Evolutionary conservation across 2,113 vertebrate genomes (phyloP).

Genomic region (Sebastes fasciatus): DNA sequence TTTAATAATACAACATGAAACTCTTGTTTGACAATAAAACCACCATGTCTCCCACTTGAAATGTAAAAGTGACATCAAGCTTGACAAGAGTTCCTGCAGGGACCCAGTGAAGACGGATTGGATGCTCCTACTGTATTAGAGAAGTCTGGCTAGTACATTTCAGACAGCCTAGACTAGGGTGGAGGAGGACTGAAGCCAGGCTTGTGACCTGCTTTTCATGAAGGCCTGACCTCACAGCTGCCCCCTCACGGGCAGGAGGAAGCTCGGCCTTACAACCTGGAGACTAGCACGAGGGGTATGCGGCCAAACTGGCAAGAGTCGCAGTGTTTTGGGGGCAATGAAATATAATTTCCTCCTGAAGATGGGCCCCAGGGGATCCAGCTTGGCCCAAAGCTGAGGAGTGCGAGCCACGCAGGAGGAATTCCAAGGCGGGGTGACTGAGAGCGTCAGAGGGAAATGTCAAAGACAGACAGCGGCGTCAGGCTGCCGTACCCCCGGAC

Average conservation of each 20-base stretch:
- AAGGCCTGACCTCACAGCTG: slow-evolving; percentile 49
- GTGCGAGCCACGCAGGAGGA: slow-evolving; percentile 78
- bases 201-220: slow-evolving; percentile 37
- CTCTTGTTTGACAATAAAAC: slow-evolving; percentile 57
- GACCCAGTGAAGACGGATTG: slow-evolving; percentile 38
- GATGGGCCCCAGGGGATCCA: slow-evolving; percentile 67
- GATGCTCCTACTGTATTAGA: slow-evolving; percentile 40
- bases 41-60: slow-evolving; percentile 32
- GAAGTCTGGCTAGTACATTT: slow-evolving; percentile 39
- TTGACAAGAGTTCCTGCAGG: slow-evolving; percentile 37
- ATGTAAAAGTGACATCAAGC: slow-evolving; percentile 28
- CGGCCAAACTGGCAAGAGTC: slow-evolving; percentile 75
- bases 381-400: slow-evolving; percentile 68
- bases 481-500: slow-evolving; percentile 57
- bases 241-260: slow-evolving; percentile 49
- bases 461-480: slow-evolving; percentile 81
- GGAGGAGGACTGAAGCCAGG: background rate
- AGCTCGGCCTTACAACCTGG: slow-evolving; percentile 41
- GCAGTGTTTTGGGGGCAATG: slow-evolving; percentile 80
- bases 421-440: slow-evolving; percentile 74
- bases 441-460: slow-evolving; percentile 79
- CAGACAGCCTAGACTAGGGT: slow-evolving; percentile 14
- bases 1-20: slow-evolving; percentile 62
- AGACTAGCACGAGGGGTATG: slow-evolving; percentile 30
- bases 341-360: slow-evolving; percentile 86